Evolutionary conservation across 2,113 vertebrate genomes (phyloP).

Genomic region (Psammodynastes pulverulentus): DNA sequence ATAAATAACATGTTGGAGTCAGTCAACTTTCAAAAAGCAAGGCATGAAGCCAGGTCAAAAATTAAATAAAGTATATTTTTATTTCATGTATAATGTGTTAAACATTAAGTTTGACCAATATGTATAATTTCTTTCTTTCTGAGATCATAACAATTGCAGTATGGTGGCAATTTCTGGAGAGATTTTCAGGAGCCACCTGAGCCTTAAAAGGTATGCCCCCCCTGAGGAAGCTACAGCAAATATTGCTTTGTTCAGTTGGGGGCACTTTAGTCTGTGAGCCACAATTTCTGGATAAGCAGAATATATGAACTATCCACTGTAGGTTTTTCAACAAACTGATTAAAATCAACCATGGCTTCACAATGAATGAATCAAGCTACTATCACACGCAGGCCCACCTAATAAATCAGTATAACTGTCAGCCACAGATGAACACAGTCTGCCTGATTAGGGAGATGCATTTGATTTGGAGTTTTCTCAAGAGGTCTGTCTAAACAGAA

Average conservation of each 20-base stretch:
- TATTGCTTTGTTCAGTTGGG: not conserved
- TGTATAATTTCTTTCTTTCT: not conserved
- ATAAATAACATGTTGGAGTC: not conserved
- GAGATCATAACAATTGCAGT: not conserved
- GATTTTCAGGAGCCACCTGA: not conserved
- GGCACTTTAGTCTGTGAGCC: not conserved
- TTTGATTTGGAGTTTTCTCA: not conserved
- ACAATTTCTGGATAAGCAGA: not conserved
- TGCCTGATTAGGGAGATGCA: not conserved
- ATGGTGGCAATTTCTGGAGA: not conserved
- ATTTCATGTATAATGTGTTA: not conserved
- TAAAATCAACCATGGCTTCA: not conserved
- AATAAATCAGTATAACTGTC: not conserved
- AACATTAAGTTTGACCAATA: not conserved
- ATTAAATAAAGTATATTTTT: not conserved
- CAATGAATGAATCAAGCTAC: not conserved
- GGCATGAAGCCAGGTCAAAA: not conserved
- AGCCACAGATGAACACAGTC: not conserved
- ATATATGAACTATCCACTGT: not conserved
- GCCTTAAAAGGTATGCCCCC: not conserved
- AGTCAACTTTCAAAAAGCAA: not conserved
- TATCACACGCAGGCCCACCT: not conserved
- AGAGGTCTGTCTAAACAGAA: not conserved
- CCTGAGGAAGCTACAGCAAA: not conserved
- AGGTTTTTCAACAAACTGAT: not conserved